phyloP scores from a whole-genome alignment of 1,140 invertebrate species.

The Tetramorium parvispinum region DNA sequence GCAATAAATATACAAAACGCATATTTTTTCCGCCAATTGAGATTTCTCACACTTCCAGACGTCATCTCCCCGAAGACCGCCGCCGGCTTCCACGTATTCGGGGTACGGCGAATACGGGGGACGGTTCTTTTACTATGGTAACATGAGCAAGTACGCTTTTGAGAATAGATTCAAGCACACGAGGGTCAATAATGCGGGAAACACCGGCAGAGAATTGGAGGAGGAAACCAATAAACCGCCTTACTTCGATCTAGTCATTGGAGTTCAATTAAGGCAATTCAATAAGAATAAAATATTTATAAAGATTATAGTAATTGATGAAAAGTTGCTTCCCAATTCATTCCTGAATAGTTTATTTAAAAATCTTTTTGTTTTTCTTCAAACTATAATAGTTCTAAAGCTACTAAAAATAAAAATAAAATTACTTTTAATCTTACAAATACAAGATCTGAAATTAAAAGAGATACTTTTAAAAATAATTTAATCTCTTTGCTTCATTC shows the following conservation, averaged over 20 bases:
- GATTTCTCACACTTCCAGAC: background rate
- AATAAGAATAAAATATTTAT: background rate
- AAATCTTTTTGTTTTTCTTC: background rate
- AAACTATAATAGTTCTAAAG: background rate
- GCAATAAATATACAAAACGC: background rate
- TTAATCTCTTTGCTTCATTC: background rate
- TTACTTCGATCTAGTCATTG: slow-evolving; percentile 76
- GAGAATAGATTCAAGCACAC: slow-evolving; percentile 76
- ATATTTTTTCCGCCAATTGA: background rate
- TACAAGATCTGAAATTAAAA: background rate
- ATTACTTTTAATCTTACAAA: too few relatives aligned
- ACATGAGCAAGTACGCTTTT: slow-evolving; percentile 83
- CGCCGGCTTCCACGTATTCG: slow-evolving; percentile 79
- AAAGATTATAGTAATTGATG: background rate
- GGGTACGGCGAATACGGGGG: slow-evolving; percentile 83
- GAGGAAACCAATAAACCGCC: slow-evolving; percentile 28
- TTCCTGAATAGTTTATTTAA: background rate
- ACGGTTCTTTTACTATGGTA: slow-evolving; percentile 83
- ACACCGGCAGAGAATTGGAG: slow-evolving; percentile 57
- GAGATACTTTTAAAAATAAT: background rate
- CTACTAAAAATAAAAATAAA: background rate
- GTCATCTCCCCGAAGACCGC: slow-evolving; percentile 59
- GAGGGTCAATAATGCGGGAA: background rate
- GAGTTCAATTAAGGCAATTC: slow-evolving; percentile 73
- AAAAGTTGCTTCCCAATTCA: background rate